Conservation (phyloP, 1,140 invertebrate genomes). For the Cecropterus lyciades region DNA sequence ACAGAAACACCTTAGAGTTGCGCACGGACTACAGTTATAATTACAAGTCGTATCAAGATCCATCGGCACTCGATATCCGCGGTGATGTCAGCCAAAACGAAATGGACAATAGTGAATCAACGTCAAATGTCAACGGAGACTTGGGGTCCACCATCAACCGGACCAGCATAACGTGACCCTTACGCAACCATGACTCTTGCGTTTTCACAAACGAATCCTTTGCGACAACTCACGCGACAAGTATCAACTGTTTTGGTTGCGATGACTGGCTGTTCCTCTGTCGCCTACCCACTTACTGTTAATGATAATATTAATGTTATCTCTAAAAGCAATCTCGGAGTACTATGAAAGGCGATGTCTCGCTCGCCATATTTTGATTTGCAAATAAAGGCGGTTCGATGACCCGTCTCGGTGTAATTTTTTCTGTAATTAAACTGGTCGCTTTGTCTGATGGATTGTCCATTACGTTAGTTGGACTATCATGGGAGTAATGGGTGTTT, state of each 20-base stretch:
- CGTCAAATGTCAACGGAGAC: constrained; percentile 76
- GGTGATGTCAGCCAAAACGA: constrained; percentile 66
- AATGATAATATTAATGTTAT: constrained; percentile 82
- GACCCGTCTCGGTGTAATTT: constrained; percentile 9
- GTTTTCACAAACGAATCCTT: constrained; percentile 39
- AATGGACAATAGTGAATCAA: constrained; percentile 77
- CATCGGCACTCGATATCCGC: constrained; percentile 40
- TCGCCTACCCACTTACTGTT: constrained; percentile 76
- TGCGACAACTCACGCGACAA: constrained; percentile 39
- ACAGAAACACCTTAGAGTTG: neutral
- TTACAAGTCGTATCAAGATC: constrained; percentile 32
- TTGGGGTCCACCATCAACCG: constrained; percentile 51
- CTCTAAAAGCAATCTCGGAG: constrained; percentile 66
- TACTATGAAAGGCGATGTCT: constrained; percentile 46
- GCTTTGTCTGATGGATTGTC: constrained; percentile 23
- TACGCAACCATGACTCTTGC: constrained; percentile 52
- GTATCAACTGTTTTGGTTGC: constrained; percentile 49
- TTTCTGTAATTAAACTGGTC: constrained; percentile 19
- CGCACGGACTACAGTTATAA: constrained; percentile 22
- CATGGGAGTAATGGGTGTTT: neutral
- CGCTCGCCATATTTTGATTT: constrained; percentile 52
- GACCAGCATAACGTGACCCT: constrained; percentile 56
- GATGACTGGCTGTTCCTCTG: constrained; percentile 72
- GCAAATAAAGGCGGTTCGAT: constrained; percentile 42
- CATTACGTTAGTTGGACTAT: constrained; percentile 9